Conservation (phyloP, 2,113 vertebrate species). For the Serinus canaria region DNA sequence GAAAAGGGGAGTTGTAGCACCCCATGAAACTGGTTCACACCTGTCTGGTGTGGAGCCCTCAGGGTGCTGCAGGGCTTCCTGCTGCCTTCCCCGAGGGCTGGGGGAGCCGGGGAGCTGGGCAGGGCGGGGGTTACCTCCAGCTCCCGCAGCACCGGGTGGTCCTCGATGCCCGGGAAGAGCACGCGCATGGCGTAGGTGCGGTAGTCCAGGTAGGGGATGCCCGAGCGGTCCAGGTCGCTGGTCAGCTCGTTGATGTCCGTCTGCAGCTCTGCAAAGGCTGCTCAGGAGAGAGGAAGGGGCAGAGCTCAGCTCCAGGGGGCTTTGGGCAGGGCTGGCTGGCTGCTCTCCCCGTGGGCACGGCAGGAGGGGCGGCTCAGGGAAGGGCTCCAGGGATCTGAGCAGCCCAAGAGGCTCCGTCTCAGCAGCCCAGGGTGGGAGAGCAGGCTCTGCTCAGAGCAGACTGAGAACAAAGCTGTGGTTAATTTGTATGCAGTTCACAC, state of each 20-base stretch:
- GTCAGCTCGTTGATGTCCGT: conserved; percentile 98
- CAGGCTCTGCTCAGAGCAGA: background rate
- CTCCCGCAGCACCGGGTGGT: conserved; percentile 94
- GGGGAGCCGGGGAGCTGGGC: background rate
- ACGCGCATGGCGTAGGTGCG: conserved; percentile 96
- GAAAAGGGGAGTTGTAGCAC: too few species aligned
- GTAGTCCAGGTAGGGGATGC: conserved; percentile 96
- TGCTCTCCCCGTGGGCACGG: background rate
- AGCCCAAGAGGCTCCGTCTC: background rate
- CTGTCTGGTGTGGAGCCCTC: background rate
- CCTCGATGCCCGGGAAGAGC: conserved; percentile 97
- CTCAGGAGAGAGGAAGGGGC: background rate
- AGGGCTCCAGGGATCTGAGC: background rate
- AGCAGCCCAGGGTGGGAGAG: background rate
- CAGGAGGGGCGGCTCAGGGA: background rate
- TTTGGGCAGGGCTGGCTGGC: background rate
- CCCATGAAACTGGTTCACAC: too few species aligned
- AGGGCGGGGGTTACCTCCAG: conserved; percentile 82
- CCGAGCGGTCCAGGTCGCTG: conserved; percentile 93
- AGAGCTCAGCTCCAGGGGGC: background rate
- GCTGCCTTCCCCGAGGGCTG: background rate
- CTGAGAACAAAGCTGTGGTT: conserved; percentile 37
- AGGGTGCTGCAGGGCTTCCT: background rate
- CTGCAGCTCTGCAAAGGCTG: conserved; percentile 97
- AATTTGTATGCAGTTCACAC: conserved; percentile 60